Conservation (phyloP, 2,797 vertebrate species). For the Poecilia velifera region DNA sequence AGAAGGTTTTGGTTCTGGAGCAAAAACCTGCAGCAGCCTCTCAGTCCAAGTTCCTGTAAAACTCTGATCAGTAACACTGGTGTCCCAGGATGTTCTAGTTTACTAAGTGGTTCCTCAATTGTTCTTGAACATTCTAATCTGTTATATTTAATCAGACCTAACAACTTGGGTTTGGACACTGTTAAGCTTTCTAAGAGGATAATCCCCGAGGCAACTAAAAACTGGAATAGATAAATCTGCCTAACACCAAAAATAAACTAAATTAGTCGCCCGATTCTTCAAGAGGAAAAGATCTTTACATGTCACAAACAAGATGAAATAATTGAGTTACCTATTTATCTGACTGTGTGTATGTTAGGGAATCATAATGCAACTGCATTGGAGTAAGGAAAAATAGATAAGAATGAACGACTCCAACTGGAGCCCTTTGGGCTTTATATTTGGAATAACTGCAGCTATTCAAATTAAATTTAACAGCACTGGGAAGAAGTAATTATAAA, state of each 20-base stretch:
- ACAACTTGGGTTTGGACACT: background rate
- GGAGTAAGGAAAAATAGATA: constrained; percentile 64
- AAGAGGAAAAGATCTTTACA: constrained; percentile 47
- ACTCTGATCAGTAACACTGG: background rate
- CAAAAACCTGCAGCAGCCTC: background rate
- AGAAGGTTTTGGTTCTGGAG: background rate
- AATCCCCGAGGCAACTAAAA: background rate
- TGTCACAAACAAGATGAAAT: constrained; percentile 51
- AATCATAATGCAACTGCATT: constrained; percentile 67
- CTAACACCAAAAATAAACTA: constrained; percentile 17
- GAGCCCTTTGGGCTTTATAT: constrained; percentile 68
- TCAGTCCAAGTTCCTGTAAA: background rate
- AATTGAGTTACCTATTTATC: constrained; percentile 65
- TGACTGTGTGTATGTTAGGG: constrained; percentile 61
- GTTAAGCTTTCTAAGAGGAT: background rate
- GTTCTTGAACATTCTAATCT: background rate
- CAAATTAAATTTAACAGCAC: constrained; percentile 35
- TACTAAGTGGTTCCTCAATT: background rate
- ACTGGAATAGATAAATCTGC: background rate
- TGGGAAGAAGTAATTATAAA: background rate
- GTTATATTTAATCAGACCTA: background rate
- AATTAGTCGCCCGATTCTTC: constrained; percentile 30
- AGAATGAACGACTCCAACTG: constrained; percentile 68
- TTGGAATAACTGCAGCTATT: constrained; percentile 47
- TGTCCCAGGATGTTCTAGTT: background rate